These are phyloP conservation scores for Neolamprologus toae DNA, from an alignment of 2,113 vertebrate species.

Conservation along the genomic window DNA sequence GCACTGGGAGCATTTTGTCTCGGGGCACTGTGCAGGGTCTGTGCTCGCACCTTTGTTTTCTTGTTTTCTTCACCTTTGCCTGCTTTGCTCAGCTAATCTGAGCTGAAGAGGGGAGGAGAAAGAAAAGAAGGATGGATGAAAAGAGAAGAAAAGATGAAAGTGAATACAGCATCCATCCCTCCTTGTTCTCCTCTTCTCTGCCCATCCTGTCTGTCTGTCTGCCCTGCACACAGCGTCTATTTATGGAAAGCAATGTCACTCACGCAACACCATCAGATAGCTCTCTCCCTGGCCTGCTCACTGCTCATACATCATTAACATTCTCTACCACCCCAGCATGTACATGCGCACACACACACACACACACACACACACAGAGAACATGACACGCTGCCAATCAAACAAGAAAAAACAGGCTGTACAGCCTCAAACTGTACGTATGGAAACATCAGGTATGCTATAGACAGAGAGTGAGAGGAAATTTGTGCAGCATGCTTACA, in stretches of 20 bases:
- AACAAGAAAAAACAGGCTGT: neutral
- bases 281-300: conserved; percentile 59
- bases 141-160: neutral
- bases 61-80: conserved; percentile 1
- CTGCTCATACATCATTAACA: conserved; percentile 71
- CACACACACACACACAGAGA: neutral
- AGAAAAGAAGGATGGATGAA: neutral
- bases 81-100: conserved; percentile 3
- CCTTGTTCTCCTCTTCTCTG: neutral
- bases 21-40: neutral
- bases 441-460: neutral
- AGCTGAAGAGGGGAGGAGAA: neutral
- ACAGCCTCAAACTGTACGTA: neutral
- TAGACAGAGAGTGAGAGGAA: neutral
- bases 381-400: conserved; percentile 35
- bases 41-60: neutral
- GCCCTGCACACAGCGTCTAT: conserved; percentile 57
- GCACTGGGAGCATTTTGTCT: neutral
- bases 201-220: conserved; percentile 13
- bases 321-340: conserved; percentile 36
- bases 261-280: conserved; percentile 69
- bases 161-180: neutral
- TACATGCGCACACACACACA: neutral
- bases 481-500: neutral
- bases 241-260: conserved; percentile 75